A percentile compares a stretch with the other conserved stretches of the same genome.
Conservation (phyloP, 2,113 vertebrate species). For the Xyrauchen texanus region DNA sequence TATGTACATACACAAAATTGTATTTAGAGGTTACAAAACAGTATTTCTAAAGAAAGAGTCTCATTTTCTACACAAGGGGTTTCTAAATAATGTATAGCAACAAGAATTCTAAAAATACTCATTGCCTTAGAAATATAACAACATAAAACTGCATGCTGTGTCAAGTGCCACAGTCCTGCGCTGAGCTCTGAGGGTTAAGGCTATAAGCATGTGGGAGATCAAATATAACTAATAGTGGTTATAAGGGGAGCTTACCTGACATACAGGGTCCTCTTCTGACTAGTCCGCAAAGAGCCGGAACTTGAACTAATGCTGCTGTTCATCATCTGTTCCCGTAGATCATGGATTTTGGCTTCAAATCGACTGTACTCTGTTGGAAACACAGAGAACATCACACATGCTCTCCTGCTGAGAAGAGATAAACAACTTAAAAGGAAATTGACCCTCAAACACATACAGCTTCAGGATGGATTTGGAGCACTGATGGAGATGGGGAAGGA, state of each 20-base stretch:
- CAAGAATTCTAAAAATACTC: no score
- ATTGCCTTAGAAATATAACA: background rate
- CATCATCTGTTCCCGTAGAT: slow-evolving; percentile 98
- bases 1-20: no score
- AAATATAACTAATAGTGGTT: slow-evolving; percentile 24
- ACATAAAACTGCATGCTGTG: background rate
- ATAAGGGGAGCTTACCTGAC: slow-evolving; percentile 77
- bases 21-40: no score
- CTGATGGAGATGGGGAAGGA: background rate
- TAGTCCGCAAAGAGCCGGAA: slow-evolving; percentile 92
- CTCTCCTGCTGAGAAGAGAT: slow-evolving; percentile 12
- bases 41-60: no score
- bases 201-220: background rate
- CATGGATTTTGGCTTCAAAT: slow-evolving; percentile 98
- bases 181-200: background rate
- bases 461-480: background rate
- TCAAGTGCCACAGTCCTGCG: background rate
- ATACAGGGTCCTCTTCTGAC: slow-evolving; percentile 89
- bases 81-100: no score
- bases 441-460: no score
- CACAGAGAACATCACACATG: slow-evolving; percentile 12
- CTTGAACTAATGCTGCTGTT: slow-evolving; percentile 96
- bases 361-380: slow-evolving; percentile 85
- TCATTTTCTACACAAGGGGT: no score
- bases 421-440: background rate